A percentile compares a stretch with the other conserved stretches of the same genome.
Evolutionary conservation across 2,888 invertebrate species (phyloP).

Genomic region (Diloba caeruleocephala): DNA sequence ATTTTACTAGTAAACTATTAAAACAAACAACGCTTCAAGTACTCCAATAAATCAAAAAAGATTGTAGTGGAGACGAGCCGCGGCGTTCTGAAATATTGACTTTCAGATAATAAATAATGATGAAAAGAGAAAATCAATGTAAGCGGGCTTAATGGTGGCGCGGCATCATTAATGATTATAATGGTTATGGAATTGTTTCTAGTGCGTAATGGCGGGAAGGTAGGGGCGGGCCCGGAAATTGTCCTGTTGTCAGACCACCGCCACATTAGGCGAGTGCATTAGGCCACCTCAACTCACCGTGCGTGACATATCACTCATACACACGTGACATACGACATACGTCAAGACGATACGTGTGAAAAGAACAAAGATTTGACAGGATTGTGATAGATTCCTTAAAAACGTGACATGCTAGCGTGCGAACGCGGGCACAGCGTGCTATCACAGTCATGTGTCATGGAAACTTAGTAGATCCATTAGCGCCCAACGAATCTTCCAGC

Average conservation of each 20-base stretch:
- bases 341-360: conserved; percentile 56
- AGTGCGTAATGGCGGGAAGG: conserved; percentile 81
- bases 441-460: conserved; percentile 74
- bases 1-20: conserved; percentile 52
- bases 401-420: conserved; percentile 38
- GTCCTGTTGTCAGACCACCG: conserved; percentile 82
- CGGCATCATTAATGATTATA: conserved; percentile 81
- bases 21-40: conserved; percentile 54
- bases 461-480: conserved; percentile 77
- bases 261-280: conserved; percentile 85
- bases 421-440: conserved; percentile 30
- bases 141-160: conserved; percentile 65
- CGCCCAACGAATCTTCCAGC: conserved; percentile 83
- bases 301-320: conserved; percentile 76
- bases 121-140: conserved; percentile 70
- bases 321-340: conserved; percentile 77
- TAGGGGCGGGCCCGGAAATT: conserved; percentile 85
- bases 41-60: conserved; percentile 52
- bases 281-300: conserved; percentile 70
- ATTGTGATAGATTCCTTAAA: conserved; percentile 54
- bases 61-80: conserved; percentile 34
- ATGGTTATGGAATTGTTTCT: conserved; percentile 83
- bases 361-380: conserved; percentile 68
- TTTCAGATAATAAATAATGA: conserved; percentile 65
- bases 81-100: conserved; percentile 49